phyloP scores from a whole-genome alignment of 2,113 vertebrate genomes.

The Brienomyrus longianalis region DNA sequence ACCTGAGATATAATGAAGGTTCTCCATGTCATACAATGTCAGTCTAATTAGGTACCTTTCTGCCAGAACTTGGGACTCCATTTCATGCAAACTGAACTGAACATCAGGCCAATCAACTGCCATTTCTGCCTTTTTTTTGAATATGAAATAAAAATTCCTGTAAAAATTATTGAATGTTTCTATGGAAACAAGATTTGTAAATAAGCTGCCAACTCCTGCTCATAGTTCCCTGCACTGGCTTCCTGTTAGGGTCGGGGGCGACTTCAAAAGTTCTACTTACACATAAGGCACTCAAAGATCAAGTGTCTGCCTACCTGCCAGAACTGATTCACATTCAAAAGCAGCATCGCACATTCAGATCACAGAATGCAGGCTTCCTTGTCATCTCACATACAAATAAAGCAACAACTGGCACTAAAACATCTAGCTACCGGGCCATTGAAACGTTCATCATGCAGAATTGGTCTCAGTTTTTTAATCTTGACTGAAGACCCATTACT shows the following conservation, averaged over 20 bases:
- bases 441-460: neutral
- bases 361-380: neutral
- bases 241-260: neutral
- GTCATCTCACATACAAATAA: neutral
- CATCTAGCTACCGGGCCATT: neutral
- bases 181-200: conserved; percentile 9
- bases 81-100: neutral
- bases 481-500: neutral
- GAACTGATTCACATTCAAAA: neutral
- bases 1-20: neutral
- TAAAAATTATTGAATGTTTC: neutral
- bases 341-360: neutral
- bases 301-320: neutral
- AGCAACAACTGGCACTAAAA: neutral
- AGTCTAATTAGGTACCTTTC: conserved; percentile 16
- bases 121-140: conserved; percentile 20
- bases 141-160: neutral
- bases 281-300: neutral
- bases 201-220: neutral
- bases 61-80: neutral
- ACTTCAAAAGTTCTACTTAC: neutral
- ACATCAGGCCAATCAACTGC: neutral
- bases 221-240: neutral
- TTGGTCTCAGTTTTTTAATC: neutral
- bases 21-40: conserved; percentile 1